A percentile compares a stretch with the other conserved stretches of the same genome.
Conservation (phyloP, 2,888 invertebrate species). For the Sarcophaga subvicina region DNA sequence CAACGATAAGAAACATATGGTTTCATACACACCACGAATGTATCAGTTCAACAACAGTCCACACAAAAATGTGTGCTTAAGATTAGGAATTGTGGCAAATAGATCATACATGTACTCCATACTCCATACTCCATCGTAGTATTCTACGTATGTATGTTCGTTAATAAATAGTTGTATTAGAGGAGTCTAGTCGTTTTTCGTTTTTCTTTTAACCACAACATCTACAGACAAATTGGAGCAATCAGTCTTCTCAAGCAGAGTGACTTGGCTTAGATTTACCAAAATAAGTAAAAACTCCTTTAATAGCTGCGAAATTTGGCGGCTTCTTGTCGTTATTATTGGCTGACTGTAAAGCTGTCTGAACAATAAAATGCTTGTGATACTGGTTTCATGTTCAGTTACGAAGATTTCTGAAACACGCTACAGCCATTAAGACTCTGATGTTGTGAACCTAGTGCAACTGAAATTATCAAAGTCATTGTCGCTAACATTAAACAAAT, state of each 20-base stretch:
- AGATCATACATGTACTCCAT: not conserved
- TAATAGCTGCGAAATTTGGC: conserved; percentile 69
- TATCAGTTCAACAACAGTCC: not conserved
- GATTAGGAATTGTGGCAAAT: conserved; percentile 54
- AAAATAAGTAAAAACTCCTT: conserved; percentile 64
- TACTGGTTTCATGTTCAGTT: not conserved
- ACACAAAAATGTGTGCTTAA: conserved; percentile 37
- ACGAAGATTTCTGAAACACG: not conserved
- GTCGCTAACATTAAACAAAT: too few relatives aligned
- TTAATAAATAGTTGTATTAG: not conserved
- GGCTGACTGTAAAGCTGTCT: conserved; percentile 23
- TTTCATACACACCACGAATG: not conserved
- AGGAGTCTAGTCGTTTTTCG: conserved; percentile 35
- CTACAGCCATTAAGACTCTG: not conserved
- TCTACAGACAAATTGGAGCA: conserved; percentile 77
- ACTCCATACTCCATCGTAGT: not conserved
- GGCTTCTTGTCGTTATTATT: conserved; percentile 67
- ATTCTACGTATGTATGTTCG: not conserved
- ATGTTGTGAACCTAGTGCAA: too few relatives aligned
- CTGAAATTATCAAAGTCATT: too few relatives aligned
- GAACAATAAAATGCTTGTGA: not conserved
- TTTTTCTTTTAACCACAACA: conserved; percentile 49
- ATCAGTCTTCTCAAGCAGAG: conserved; percentile 73
- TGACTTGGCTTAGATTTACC: conserved; percentile 32
- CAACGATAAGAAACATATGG: conserved; percentile 66